These are phyloP conservation scores for Dolichotis patagonum DNA, from an alignment of 2,113 vertebrate species.

Conservation along the genomic window DNA sequence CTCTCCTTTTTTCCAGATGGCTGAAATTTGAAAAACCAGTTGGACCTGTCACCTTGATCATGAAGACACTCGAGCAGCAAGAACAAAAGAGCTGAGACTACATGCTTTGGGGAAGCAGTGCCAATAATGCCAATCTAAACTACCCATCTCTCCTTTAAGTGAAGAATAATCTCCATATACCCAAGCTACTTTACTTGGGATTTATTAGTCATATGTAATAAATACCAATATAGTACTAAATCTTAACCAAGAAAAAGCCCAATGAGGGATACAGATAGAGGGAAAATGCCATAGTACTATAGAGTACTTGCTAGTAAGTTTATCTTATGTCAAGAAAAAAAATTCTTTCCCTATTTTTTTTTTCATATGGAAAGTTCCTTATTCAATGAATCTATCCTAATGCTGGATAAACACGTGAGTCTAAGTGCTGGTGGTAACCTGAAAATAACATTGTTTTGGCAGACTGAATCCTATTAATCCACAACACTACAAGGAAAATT, in stretches of 20 bases:
- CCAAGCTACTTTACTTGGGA: not conserved
- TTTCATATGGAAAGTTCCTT: not conserved
- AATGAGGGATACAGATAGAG: not conserved
- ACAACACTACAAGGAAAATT: not conserved
- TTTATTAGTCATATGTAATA: not conserved
- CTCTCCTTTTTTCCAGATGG: not conserved
- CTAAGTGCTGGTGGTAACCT: not conserved
- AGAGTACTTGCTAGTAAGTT: not conserved
- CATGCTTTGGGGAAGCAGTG: fast-evolving
- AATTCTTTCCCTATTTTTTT: not conserved
- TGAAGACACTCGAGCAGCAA: not conserved
- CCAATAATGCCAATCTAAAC: not conserved
- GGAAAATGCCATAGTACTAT: not conserved
- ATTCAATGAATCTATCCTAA: not conserved
- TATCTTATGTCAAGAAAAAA: not conserved
- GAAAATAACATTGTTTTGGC: slow-evolving; percentile 39
- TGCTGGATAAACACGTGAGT: not conserved
- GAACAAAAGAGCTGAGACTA: not conserved
- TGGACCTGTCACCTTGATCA: not conserved
- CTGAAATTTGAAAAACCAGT: not conserved
- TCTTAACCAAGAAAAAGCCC: not conserved
- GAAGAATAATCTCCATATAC: not conserved
- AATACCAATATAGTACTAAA: not conserved
- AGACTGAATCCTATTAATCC: not conserved
- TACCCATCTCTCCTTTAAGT: not conserved